A percentile compares a stretch with the other conserved stretches of the same genome.
phyloP scores from a whole-genome alignment of 2,113 vertebrate species.

The Grantiella picta region DNA sequence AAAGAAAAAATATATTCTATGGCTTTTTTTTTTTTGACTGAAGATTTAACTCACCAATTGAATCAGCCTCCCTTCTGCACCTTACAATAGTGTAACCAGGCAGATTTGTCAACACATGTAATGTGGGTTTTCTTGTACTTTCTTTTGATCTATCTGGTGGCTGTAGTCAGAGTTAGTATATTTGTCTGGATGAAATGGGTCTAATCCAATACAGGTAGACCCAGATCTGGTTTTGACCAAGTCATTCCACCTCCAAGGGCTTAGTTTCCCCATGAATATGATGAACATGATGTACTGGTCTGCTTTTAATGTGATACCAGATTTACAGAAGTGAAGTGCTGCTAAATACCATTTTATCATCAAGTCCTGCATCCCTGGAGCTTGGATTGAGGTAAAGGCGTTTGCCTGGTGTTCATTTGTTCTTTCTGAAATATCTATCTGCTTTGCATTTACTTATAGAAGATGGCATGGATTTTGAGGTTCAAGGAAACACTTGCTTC shows the following conservation, averaged over 20 bases:
- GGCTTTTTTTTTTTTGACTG: background rate
- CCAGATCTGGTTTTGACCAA: background rate
- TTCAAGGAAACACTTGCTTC: background rate
- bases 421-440: background rate
- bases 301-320: background rate
- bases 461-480: background rate
- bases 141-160: background rate
- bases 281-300: background rate
- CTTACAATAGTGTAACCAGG: background rate
- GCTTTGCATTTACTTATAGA: conserved; percentile 24
- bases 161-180: background rate
- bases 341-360: background rate
- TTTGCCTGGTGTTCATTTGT: background rate
- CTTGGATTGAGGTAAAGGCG: background rate
- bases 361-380: background rate
- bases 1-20: background rate
- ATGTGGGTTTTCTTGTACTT: background rate
- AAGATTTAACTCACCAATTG: background rate
- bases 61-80: background rate
- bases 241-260: background rate
- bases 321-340: background rate
- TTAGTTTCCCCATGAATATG: background rate
- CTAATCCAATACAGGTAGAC: background rate
- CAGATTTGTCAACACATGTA: background rate
- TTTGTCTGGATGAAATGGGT: background rate